A percentile compares a stretch with the other conserved stretches of the same genome.
phyloP scores from a whole-genome alignment of 2,888 invertebrate genomes.

The Galeopsomyia nigrocyanea region DNA sequence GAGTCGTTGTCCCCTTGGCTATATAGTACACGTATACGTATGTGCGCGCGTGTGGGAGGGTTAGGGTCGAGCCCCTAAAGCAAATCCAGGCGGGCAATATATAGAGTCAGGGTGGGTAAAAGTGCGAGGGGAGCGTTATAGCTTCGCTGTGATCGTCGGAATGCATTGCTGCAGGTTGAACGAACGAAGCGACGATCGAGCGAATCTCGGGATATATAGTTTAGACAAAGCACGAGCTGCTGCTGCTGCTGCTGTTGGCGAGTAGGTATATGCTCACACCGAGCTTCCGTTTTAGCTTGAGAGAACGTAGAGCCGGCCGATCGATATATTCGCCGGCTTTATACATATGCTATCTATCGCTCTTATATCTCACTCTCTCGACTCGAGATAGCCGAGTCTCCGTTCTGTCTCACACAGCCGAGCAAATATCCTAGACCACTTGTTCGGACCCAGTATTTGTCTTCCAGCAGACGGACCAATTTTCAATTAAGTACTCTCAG shows the following conservation, averaged over 20 bases:
- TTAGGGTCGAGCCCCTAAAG: too few relatives aligned
- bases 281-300: conserved; percentile 37
- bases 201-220: conserved; percentile 36
- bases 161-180: conserved; percentile 42
- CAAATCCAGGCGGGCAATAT: too few relatives aligned
- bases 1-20: too few relatives aligned
- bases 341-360: too few relatives aligned
- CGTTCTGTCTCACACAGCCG: too few relatives aligned
- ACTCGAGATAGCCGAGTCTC: not conserved
- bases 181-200: conserved; percentile 24
- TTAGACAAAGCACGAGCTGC: conserved; percentile 13
- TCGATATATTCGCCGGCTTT: conserved; percentile 26
- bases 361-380: not conserved
- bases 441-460: too few relatives aligned
- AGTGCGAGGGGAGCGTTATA: conserved; percentile 20
- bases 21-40: too few relatives aligned
- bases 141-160: conserved; percentile 37
- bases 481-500: too few relatives aligned
- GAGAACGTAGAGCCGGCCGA: conserved; percentile 7
- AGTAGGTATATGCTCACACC: not conserved
- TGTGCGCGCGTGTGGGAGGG: too few relatives aligned
- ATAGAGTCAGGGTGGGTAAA: not conserved
- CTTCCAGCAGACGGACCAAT: too few relatives aligned
- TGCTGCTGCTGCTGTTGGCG: conserved; percentile 12
- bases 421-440: too few relatives aligned